Evolutionary conservation across 2,888 invertebrate species (phyloP), one percentile per base, ranked within the genome.

Genomic region (Philhelius pedissequus): DNA sequence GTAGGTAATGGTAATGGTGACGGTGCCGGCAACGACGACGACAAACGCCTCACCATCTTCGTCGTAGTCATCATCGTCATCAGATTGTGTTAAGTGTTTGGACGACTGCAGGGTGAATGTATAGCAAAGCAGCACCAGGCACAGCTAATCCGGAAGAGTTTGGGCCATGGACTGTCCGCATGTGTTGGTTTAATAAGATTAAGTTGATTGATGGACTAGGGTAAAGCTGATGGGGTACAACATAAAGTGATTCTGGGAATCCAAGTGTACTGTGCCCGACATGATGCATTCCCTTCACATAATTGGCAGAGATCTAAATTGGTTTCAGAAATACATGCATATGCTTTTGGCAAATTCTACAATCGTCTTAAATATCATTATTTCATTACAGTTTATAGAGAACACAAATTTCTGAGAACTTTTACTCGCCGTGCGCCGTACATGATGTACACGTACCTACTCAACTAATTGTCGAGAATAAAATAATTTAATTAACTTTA

Each of bases 181-280:
- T 74, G 74, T 75, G 60, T 80, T 79, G 79, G 60, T 84, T 71
- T 80, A 84, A 84, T 79, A 70, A 71, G 75, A 84, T 84, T 66
- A 70, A 52, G 66, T 71, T 71, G 79, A 71, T 80, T 79, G 80
- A 80, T 75, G 70, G 71, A 75, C 69, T 45, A 43, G 52, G 27
- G 52, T 8, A 30, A 5, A 62, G 40, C 38, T 50, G n/a, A n/a
- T n/a, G 9, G 15, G 20, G 45, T 22, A 45, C 20, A 30, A 30
- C 20, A 38, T 40, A 45, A 32, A 56, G 32, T 56, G 32, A 35
- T 35, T 56, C 56, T 30, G 2, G 0, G 13, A 18, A 13, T 13
- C 6, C 9, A 15, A 25, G 56, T 2, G n/a, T n/a, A 30, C 35
- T 30, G 38, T 38, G 9, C 3, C 1, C 6, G 40, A 60, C 7